These are phyloP conservation scores for Vanacampus margaritifer DNA, from an alignment of 2,113 vertebrate genomes.

Conservation along the genomic window DNA sequence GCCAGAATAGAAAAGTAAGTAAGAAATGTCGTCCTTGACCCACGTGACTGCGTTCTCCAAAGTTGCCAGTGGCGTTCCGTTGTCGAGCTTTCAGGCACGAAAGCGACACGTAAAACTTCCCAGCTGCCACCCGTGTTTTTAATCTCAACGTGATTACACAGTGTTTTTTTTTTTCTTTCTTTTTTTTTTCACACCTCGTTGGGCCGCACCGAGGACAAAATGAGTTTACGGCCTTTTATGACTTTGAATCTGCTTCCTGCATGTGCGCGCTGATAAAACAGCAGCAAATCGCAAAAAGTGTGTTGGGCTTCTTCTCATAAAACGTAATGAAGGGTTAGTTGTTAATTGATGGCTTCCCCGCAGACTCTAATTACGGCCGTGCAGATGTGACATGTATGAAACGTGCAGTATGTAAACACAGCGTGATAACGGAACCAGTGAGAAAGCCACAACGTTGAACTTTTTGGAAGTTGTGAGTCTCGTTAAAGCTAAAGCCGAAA, in stretches of 20 bases:
- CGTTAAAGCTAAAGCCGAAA: no score
- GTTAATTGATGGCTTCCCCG: conserved; percentile 50
- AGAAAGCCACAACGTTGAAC: no score
- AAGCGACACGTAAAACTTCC: not conserved
- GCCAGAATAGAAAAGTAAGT: no score
- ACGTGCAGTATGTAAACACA: conserved; percentile 4
- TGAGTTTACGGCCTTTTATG: conserved; percentile 57
- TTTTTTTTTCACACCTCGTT: conserved; percentile 6
- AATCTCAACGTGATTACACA: not conserved
- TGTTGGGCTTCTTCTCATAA: conserved; percentile 54
- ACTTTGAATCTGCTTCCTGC: conserved; percentile 46
- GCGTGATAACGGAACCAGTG: no score
- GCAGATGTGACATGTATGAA: conserved; percentile 11
- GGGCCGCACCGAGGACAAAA: conserved; percentile 21
- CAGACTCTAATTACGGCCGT: conserved; percentile 37
- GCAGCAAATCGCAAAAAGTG: conserved; percentile 45
- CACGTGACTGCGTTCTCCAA: no score
- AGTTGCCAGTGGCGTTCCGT: no score
- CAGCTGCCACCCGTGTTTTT: not conserved
- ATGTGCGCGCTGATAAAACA: conserved; percentile 55
- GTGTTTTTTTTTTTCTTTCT: conserved; percentile 4
- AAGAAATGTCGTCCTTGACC: no score
- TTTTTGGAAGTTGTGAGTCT: no score
- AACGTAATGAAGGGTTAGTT: conserved; percentile 59
- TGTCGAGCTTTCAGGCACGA: no score